Percentiles rank a stretch among this genome's conserved stretches.
phyloP scores from a whole-genome alignment of 2,113 vertebrate genomes.

The Chlorodrepanis virens region DNA sequence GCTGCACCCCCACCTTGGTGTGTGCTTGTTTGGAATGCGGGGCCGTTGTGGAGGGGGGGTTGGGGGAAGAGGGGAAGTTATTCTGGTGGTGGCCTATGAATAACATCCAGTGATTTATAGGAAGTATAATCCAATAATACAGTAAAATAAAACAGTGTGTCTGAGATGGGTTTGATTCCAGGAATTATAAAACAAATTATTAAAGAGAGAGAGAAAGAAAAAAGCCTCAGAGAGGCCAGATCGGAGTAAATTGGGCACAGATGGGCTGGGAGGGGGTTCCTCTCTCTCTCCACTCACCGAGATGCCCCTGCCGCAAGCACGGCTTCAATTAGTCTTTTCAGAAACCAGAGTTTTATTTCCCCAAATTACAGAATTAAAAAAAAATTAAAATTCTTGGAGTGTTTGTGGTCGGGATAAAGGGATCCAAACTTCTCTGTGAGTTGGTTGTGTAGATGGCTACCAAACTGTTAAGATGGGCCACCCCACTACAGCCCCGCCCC shows the following conservation, averaged over 20 bases:
- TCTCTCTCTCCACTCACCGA: slow-evolving; percentile 56
- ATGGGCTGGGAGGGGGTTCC: slow-evolving; percentile 77
- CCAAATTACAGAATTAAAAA: slow-evolving; percentile 72
- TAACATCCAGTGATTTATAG: slow-evolving; percentile 98
- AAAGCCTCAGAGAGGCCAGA: slow-evolving; percentile 72
- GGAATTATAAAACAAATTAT: slow-evolving; percentile 98
- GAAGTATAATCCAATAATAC: slow-evolving; percentile 99
- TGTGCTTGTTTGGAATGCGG: slow-evolving; percentile 60
- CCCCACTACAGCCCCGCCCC: not conserved
- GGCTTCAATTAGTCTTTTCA: slow-evolving; percentile 75
- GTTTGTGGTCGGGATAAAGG: slow-evolving; percentile 68
- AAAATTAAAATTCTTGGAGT: slow-evolving; percentile 73
- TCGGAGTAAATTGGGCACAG: slow-evolving; percentile 94
- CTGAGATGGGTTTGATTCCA: slow-evolving; percentile 93
- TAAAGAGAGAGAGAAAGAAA: slow-evolving; percentile 34
- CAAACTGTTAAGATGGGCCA: slow-evolving; percentile 64
- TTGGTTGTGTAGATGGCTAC: slow-evolving; percentile 52
- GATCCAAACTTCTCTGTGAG: slow-evolving; percentile 34
- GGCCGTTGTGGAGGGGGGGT: slow-evolving; percentile 60
- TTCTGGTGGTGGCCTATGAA: slow-evolving; percentile 85
- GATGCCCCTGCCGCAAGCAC: slow-evolving; percentile 74
- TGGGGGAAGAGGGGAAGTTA: slow-evolving; percentile 80
- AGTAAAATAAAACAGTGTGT: slow-evolving; percentile 91
- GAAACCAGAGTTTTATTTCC: slow-evolving; percentile 72
- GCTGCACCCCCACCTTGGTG: slow-evolving; percentile 79